Evolutionary conservation across 2,113 vertebrate genomes (phyloP).

Genomic region (Pseudorectes ferrugineus): DNA sequence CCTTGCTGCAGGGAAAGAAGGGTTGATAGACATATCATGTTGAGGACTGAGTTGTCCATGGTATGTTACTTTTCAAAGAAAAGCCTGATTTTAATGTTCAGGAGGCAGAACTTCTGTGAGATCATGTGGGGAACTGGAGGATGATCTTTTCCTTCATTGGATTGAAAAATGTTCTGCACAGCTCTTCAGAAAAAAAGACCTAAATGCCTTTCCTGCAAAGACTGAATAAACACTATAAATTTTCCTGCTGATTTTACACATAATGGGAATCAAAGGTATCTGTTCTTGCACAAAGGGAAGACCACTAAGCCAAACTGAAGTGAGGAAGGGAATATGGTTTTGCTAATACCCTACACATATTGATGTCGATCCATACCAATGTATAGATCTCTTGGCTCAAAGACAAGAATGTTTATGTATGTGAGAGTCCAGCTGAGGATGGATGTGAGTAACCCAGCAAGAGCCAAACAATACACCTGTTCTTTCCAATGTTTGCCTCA

Average conservation of each 20-base stretch:
- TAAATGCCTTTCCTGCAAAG: background rate
- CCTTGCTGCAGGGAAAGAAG: background rate
- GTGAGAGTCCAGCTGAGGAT: background rate
- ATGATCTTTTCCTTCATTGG: background rate
- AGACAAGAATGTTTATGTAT: background rate
- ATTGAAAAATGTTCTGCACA: background rate
- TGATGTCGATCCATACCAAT: rapidly evolving
- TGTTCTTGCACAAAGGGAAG: background rate
- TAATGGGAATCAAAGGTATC: background rate
- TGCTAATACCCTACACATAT: background rate
- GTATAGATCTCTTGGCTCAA: background rate
- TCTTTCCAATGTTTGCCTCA: background rate
- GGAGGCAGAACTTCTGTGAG: background rate
- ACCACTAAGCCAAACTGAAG: background rate
- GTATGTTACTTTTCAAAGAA: background rate
- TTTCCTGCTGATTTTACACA: background rate
- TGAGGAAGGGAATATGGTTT: background rate
- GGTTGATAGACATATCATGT: background rate
- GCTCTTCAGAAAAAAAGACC: background rate
- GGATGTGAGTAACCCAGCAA: background rate
- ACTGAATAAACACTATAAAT: background rate
- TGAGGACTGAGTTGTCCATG: background rate
- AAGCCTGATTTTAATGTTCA: background rate
- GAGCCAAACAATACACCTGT: background rate
- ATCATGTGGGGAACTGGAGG: background rate